Conservation (phyloP, 2,888 invertebrate genomes). For the Zonitis immaculata region DNA sequence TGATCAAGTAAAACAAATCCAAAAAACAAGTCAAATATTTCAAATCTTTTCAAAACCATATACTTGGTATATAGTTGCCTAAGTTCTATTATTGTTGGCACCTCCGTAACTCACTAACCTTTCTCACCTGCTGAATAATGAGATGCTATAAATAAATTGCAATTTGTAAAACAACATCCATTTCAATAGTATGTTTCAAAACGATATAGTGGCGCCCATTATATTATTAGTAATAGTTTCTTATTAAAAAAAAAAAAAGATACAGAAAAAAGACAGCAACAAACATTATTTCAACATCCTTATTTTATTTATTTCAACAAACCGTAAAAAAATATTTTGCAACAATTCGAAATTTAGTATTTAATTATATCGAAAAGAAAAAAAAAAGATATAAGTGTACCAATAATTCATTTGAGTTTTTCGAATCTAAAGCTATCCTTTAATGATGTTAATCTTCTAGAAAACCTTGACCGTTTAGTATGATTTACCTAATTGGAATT, state of each 20-base stretch:
- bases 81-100: conserved; percentile 24
- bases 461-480: not conserved
- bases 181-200: conserved; percentile 6
- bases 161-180: conserved; percentile 16
- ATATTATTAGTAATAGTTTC: not conserved
- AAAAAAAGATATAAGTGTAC: no score
- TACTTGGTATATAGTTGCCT: not conserved
- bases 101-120: conserved; percentile 20
- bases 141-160: conserved; percentile 21
- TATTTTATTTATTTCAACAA: no score
- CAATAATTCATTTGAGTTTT: no score
- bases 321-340: no score
- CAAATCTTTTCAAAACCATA: not conserved
- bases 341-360: no score
- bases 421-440: not conserved
- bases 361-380: no score
- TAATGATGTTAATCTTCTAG: not conserved
- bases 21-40: not conserved
- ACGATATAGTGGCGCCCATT: not conserved
- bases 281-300: no score
- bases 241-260: not conserved
- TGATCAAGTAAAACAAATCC: not conserved
- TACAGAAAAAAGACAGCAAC: not conserved
- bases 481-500: not conserved
- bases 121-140: conserved; percentile 23